Conservation (phyloP, 64 coral and sea anemone species). For the Dendrophyllia cribrosa region DNA sequence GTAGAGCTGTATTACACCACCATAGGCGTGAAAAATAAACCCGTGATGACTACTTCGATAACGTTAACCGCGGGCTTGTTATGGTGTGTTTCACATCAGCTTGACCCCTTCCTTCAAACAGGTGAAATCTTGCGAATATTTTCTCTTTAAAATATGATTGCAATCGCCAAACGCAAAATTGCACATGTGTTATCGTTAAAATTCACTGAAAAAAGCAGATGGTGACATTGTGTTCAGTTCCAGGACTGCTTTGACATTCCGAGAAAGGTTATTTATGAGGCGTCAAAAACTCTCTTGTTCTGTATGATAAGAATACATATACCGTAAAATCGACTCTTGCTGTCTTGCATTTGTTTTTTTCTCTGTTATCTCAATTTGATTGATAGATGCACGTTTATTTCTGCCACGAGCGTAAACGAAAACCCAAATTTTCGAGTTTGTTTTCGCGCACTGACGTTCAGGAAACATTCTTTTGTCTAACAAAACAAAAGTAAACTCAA, state of each 20-base stretch:
- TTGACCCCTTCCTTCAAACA: not conserved
- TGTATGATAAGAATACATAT: not conserved
- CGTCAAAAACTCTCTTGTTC: not conserved
- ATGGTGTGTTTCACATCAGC: not conserved
- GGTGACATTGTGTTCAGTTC: not conserved
- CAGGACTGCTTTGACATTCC: conserved; percentile 2
- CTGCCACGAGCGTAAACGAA: not conserved
- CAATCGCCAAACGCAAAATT: not conserved
- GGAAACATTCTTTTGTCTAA: not conserved
- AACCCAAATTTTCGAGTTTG: conserved; percentile 16
- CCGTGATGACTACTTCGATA: not conserved
- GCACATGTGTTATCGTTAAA: not conserved
- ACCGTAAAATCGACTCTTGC: not conserved
- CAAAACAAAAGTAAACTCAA: not conserved
- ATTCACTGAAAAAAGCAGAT: not conserved
- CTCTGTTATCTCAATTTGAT: not conserved
- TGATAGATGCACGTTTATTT: not conserved
- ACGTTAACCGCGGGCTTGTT: not conserved
- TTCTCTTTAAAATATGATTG: not conserved
- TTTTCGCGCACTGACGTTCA: not conserved
- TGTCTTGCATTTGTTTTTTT: not conserved
- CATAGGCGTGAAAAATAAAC: conserved; percentile 38
- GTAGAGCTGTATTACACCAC: not conserved
- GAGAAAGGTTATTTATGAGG: not conserved
- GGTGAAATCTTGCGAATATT: not conserved